Base-by-base conservation (phyloP, 2,113 vertebrate species). In the Anoura caudifer region DNA sequence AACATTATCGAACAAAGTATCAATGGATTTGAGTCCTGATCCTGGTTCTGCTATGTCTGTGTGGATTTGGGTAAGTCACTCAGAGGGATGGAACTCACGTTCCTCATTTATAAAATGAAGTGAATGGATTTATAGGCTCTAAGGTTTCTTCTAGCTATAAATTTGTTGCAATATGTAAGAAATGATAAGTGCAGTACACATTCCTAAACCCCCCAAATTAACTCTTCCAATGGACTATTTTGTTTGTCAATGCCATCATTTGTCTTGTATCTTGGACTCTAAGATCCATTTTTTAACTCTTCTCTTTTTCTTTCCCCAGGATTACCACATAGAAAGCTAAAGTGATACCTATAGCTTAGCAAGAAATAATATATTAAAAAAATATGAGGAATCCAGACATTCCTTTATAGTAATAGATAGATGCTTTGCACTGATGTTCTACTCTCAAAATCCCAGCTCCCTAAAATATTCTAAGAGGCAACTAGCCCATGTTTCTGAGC, bases 101-200 rank as follows among this genome's bases (percentile, higher is more conserved):
- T 89, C 20, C 84, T 95, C 31, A 90, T 31, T 94, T 77, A 90
- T 13, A 88, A 65, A 93, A 80, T 80, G 28, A 80, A 33, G 61
- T 65, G 61, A 61, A 67, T 36, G 50, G 38, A 73, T 59, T 95
- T 77, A 76, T 73, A 72, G 41, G 61, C 65, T 65, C 15, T 69
- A 43, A 75, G 47, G 16, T 47, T 81, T 92, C 41, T 67, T 91
- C 43, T 45, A 61, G 52, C 43, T 91, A 72, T 80, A 63, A 63
- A 81, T 70, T 77, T 36, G 33, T 38, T 93, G 31, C 90, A 41
- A 83, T 91, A 41, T 87, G 28, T 83, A 76, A 89, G 38, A 54
- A 92, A 76, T 22, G 20, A 8, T 75, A 38, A 7, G 15, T 59
- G 31, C 72, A 80, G 3, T 10, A 70, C 19, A 79, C 24, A 79